Evolutionary conservation across 2,888 invertebrate species (phyloP), one percentile per base, ranked within the genome.

Genomic region (Ecliptopera silaceata): DNA sequence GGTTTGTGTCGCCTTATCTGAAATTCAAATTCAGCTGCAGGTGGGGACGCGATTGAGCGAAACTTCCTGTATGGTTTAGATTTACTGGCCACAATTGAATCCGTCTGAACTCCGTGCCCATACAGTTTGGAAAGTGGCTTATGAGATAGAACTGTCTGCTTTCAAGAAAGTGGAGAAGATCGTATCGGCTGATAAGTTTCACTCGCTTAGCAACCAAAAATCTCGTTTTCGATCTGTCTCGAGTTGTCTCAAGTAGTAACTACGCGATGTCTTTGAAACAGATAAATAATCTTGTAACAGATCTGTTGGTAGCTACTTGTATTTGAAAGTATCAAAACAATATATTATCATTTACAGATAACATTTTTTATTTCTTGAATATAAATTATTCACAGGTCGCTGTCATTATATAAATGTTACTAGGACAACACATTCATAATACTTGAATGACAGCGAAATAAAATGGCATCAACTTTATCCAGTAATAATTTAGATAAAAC

Each of bases 11-110:
- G 70, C 75, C 80, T 76, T 73, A 88, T 88, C 86, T 88, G 86
- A 90, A 89, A 80, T 88, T 88, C 87, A 88, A 86, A 90, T 86
- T 66, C 71, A 67, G 66, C 70, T 79, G 79, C 84, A 88, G 88
- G 87, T 89, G 88, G 82, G 80, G 83, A 85, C 80, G 75, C 80
- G 75, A 84, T 86, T 83, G 82, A 80, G 74, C 71, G 72, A 79
- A 84, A 85, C 83, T 86, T 85, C 81, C 84, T 78, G 76, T 73
- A 80, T 77, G 77, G 85, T 83, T 86, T 85, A 83, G 81, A 86
- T 86, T 84, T 78, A 78, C 74, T 73, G 75, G 75, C 79, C 82
- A 74, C 82, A 86, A 88, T 88, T 86, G 81, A 85, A 87, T 88
- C 79, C 77, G 71, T 69, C 73, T 71, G 67, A 78, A 80, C 76